These are phyloP conservation scores for Fragum fragum DNA, from an alignment of 2,888 invertebrate species.

Conservation along the genomic window DNA sequence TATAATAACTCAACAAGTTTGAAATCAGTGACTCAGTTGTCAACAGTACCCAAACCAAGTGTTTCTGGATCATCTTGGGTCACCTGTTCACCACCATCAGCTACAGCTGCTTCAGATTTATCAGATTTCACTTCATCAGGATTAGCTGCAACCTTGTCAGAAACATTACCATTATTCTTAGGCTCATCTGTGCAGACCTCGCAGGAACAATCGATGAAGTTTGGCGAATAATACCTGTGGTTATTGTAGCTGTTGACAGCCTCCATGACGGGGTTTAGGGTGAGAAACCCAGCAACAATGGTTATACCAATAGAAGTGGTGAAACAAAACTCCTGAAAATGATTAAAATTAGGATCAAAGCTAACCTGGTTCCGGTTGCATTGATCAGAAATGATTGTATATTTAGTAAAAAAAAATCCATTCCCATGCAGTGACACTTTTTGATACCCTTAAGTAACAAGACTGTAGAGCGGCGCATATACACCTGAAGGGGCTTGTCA, in stretches of 20 bases:
- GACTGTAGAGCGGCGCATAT: no score
- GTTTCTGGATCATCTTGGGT: background rate
- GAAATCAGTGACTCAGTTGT: no score
- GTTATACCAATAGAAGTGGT: constrained; percentile 33
- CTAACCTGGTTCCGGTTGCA: no score
- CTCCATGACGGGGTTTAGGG: constrained; percentile 49
- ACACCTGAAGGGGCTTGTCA: no score
- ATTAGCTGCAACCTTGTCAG: constrained; percentile 1
- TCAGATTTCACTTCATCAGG: background rate
- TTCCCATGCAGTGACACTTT: no score
- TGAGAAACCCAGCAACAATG: constrained; percentile 47
- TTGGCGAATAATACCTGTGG: constrained; percentile 34
- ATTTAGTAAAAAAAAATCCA: no score
- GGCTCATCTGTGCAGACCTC: constrained; percentile 2
- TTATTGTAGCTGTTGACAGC: constrained; percentile 37
- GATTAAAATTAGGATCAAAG: no score
- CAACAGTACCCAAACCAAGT: background rate
- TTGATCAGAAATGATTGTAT: no score
- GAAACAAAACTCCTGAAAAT: constrained; percentile 37
- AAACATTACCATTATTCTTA: background rate
- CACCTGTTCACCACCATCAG: background rate
- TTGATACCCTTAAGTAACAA: no score
- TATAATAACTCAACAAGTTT: no score
- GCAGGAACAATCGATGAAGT: constrained; percentile 39
- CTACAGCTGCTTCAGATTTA: background rate